Conservation (phyloP, 2,888 invertebrate species). For the Drosophila eohydei region DNA sequence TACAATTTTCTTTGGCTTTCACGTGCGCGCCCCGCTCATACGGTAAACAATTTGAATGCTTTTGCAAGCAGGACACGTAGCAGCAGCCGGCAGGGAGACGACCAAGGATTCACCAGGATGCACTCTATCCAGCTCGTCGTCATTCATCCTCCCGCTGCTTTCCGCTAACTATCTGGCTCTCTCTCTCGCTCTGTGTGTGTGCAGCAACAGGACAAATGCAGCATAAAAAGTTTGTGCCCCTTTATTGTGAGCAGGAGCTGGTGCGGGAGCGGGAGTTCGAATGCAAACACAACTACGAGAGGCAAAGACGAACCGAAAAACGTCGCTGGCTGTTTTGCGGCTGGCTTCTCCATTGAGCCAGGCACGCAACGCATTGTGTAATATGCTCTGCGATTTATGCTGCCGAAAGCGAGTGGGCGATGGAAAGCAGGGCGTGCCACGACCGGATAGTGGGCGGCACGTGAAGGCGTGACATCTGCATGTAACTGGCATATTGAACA, state of each 20-base stretch:
- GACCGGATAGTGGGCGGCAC: conserved; percentile 34
- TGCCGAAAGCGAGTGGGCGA: conserved; percentile 42
- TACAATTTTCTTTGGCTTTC: conserved; percentile 79
- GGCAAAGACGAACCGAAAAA: conserved; percentile 39
- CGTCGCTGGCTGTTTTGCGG: conserved; percentile 37
- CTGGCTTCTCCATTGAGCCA: conserved; percentile 51
- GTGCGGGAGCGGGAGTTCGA: background rate
- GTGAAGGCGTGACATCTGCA: conserved; percentile 62
- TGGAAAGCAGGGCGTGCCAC: background rate
- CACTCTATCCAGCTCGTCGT: conserved; percentile 55
- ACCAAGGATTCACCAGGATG: conserved; percentile 57
- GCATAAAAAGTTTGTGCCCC: conserved; percentile 69
- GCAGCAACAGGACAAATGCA: conserved; percentile 78
- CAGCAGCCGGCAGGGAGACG: conserved; percentile 30
- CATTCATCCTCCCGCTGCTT: background rate
- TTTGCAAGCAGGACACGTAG: conserved; percentile 76
- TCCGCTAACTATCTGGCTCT: conserved; percentile 11
- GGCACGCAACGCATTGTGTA: conserved; percentile 77
- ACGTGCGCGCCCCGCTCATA: conserved; percentile 72
- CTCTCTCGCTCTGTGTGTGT: conserved; percentile 2
- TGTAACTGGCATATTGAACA: conserved; percentile 74
- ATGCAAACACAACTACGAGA: conserved; percentile 54
- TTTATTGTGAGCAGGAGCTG: conserved; percentile 8
- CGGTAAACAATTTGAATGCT: conserved; percentile 80
- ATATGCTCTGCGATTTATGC: conserved; percentile 81